Conservation (phyloP, 2,888 invertebrate species). For the Ametastegia equiseti region DNA sequence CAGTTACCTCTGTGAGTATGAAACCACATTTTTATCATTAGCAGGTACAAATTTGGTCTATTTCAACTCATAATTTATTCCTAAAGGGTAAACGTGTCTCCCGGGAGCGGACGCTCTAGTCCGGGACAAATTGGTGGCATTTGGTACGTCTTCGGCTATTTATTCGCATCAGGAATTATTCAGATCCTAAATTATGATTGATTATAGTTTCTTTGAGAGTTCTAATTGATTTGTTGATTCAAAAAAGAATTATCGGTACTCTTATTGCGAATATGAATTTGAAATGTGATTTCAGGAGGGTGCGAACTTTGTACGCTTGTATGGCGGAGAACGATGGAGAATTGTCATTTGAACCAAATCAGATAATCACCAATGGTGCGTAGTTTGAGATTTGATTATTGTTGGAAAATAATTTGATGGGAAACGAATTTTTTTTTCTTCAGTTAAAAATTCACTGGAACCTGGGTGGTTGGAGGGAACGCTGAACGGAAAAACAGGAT, state of each 20-base stretch:
- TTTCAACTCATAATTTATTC: conserved; percentile 8
- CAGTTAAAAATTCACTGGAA: conserved; percentile 93
- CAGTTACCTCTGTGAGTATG: conserved; percentile 75
- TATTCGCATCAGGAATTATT: not conserved
- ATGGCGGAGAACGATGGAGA: conserved; percentile 98
- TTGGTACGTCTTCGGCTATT: conserved; percentile 65
- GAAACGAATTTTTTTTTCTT: conserved; percentile 42
- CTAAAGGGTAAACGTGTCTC: conserved; percentile 68
- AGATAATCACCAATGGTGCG: conserved; percentile 98
- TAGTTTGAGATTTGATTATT: conserved; percentile 63
- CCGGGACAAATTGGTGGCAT: conserved; percentile 72
- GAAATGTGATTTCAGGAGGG: conserved; percentile 80
- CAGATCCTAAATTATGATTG: not conserved
- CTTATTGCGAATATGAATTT: conserved; percentile 36
- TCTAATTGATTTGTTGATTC: not conserved
- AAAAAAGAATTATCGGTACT: conserved; percentile 14
- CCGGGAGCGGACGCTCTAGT: conserved; percentile 74
- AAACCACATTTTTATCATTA: conserved; percentile 65
- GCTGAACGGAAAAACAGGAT: conserved; percentile 92
- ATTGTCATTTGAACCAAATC: conserved; percentile 98
- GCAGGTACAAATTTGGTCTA: not conserved
- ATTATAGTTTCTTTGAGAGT: conserved; percentile 9
- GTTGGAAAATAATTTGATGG: not conserved
- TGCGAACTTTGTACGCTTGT: conserved; percentile 96
- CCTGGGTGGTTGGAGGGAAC: conserved; percentile 99